A percentile compares a stretch with the other conserved stretches of the same genome.
phyloP scores from a whole-genome alignment of 2,113 vertebrate genomes.

The Centropus bengalensis region DNA sequence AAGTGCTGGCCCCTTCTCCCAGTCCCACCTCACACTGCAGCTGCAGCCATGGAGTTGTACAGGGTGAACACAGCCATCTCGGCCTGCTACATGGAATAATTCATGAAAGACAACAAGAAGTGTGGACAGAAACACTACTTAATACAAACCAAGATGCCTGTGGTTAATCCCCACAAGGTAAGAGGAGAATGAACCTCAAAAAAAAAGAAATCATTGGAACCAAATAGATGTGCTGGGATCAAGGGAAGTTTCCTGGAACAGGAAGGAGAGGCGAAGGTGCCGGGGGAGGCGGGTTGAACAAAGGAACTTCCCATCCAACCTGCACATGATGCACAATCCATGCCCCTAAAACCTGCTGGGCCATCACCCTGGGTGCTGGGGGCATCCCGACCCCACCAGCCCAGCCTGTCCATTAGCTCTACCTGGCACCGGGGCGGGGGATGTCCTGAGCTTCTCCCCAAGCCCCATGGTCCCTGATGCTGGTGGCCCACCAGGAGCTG shows the following conservation, averaged over 20 bases:
- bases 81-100: not conserved
- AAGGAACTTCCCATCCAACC: not conserved
- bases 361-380: not conserved
- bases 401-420: not conserved
- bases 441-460: not conserved
- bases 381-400: not conserved
- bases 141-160: not conserved
- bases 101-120: not conserved
- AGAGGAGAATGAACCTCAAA: not conserved
- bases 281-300: not conserved
- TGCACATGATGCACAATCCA: not conserved
- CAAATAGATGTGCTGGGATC: not conserved
- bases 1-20: not conserved
- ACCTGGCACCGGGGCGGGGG: too few species aligned
- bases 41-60: accelerated
- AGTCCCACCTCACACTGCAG: not conserved
- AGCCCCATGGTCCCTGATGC: not conserved
- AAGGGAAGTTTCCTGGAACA: not conserved
- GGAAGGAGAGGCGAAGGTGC: not conserved
- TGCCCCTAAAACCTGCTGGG: not conserved
- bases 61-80: not conserved
- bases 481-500: accelerated
- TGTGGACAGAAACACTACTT: not conserved
- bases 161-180: not conserved
- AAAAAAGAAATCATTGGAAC: not conserved